A percentile compares a stretch with the other conserved stretches of the same genome.
Conservation (phyloP, 35 echinoderm and acorn worm species). For the Lytechinus pictus region DNA sequence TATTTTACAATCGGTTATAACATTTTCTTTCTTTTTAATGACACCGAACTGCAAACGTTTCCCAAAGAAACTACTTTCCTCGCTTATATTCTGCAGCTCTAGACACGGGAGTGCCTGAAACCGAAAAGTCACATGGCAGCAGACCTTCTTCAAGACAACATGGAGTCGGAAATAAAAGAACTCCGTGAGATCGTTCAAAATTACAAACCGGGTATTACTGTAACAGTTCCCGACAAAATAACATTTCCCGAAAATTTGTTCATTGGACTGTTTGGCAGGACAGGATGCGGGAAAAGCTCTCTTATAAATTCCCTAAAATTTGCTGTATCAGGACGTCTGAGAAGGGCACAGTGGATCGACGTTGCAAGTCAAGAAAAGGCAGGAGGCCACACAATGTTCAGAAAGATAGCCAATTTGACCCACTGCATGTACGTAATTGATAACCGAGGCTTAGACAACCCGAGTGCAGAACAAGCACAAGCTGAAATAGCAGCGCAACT, state of each 20-base stretch:
- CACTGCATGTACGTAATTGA: conserved; percentile 33
- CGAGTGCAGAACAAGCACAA: neutral
- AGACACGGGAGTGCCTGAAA: neutral
- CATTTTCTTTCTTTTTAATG: neutral
- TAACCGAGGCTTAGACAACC: conserved; percentile 32
- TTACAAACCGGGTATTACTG: conserved; percentile 4
- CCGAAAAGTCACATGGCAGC: neutral
- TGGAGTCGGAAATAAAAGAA: neutral
- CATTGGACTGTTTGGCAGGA: conserved; percentile 28
- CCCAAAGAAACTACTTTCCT: neutral
- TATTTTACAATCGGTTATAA: no score
- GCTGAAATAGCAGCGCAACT: conserved; percentile 16
- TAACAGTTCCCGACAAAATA: neutral
- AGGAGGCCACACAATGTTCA: conserved; percentile 25
- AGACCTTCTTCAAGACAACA: neutral
- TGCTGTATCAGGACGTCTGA: neutral
- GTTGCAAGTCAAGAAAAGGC: conserved; percentile 18
- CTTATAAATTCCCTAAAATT: conserved; percentile 35
- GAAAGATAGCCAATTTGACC: conserved; percentile 2
- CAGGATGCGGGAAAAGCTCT: conserved; percentile 32
- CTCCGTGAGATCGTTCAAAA: conserved; percentile 2
- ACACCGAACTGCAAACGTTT: neutral
- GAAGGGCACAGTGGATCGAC: neutral
- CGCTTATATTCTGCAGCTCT: neutral
- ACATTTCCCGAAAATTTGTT: neutral